These are phyloP conservation scores for Beaufortia kweichowensis DNA, from an alignment of 2,113 vertebrate genomes.

Conservation along the genomic window DNA sequence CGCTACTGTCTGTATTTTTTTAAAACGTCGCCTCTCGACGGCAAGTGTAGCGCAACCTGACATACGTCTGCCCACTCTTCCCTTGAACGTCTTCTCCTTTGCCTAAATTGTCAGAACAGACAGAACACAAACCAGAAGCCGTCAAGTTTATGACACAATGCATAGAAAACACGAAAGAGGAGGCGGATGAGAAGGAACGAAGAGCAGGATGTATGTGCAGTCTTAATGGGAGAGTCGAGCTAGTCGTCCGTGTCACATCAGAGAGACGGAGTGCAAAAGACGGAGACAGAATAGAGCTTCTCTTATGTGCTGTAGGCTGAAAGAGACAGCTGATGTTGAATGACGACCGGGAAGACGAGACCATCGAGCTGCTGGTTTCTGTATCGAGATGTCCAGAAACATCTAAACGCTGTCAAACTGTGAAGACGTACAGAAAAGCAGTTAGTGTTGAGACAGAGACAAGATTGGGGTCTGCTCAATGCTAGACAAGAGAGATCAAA, in stretches of 20 bases:
- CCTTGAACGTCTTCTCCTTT: slow-evolving; percentile 45
- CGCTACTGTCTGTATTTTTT: slow-evolving; percentile 34
- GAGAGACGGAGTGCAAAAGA: slow-evolving; percentile 13
- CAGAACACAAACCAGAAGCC: slow-evolving; percentile 49
- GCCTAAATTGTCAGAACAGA: slow-evolving; percentile 56
- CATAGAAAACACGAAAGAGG: slow-evolving; percentile 46
- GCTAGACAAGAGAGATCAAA: background rate
- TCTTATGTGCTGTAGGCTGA: slow-evolving; percentile 37
- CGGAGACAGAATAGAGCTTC: slow-evolving; percentile 25
- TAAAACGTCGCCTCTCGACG: slow-evolving; percentile 40
- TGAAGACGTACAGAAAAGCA: background rate
- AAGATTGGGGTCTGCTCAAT: background rate
- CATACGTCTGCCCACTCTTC: slow-evolving; percentile 44
- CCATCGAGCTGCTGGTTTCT: background rate
- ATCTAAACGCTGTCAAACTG: background rate
- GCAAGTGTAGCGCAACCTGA: slow-evolving; percentile 41
- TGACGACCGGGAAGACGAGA: slow-evolving; percentile 14
- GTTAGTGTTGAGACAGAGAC: background rate
- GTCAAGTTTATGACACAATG: slow-evolving; percentile 55
- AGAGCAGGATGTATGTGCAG: slow-evolving; percentile 37
- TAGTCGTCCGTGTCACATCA: slow-evolving; percentile 49
- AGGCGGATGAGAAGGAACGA: slow-evolving; percentile 28
- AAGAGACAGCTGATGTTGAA: slow-evolving; percentile 37
- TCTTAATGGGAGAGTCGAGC: slow-evolving; percentile 43
- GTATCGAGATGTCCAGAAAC: background rate